Conservation (phyloP, 2,797 vertebrate genomes). For the Eulemur rubriventer region DNA sequence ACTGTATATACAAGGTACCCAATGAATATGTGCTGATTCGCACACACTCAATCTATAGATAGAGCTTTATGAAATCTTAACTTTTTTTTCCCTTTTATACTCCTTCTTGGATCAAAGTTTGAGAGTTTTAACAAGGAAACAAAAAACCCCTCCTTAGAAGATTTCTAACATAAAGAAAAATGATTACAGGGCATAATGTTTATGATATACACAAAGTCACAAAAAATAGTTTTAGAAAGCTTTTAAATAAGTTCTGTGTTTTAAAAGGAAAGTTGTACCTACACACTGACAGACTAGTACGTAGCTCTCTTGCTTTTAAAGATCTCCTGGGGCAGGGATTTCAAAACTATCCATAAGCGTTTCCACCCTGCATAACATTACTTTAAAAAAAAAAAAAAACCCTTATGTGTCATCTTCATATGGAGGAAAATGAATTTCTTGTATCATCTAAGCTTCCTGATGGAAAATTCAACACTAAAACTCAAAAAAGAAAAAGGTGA, state of each 20-base stretch:
- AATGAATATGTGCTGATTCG: not conserved
- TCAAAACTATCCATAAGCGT: not conserved
- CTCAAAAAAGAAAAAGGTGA: not conserved
- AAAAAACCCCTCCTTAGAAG: not conserved
- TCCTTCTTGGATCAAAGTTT: not conserved
- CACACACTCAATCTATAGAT: not conserved
- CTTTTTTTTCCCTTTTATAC: not conserved
- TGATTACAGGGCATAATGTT: not conserved
- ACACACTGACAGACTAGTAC: not conserved
- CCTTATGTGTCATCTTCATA: not conserved
- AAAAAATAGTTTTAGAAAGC: not conserved
- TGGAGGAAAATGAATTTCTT: conserved; percentile 12
- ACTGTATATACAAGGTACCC: not conserved
- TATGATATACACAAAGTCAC: not conserved
- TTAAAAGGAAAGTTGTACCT: not conserved
- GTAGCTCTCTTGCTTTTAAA: not conserved
- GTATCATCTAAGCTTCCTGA: not conserved
- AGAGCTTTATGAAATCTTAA: not conserved
- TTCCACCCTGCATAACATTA: not conserved
- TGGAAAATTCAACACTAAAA: not conserved
- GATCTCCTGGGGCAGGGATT: not conserved
- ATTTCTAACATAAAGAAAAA: not conserved
- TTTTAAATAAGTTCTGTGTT: not conserved
- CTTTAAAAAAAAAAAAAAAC: not conserved
- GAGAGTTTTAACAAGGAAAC: not conserved